These are phyloP conservation scores for Clistopyga incitator DNA, from an alignment of 2,888 invertebrate species.

Conservation along the genomic window DNA sequence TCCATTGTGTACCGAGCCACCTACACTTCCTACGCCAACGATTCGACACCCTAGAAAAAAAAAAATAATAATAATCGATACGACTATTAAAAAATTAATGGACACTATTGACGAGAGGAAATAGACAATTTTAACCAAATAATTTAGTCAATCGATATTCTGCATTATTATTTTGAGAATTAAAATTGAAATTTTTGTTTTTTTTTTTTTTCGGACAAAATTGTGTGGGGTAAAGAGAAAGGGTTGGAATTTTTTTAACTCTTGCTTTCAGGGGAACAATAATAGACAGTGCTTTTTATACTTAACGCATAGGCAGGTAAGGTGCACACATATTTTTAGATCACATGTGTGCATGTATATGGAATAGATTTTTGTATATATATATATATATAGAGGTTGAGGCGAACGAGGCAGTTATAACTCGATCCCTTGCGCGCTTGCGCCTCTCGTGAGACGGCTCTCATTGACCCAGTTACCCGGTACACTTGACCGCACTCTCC, in stretches of 20 bases:
- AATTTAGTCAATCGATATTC: no score
- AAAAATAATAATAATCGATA: not conserved
- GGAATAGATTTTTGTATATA: conserved; percentile 37
- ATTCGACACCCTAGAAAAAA: not conserved
- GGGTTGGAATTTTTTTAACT: not conserved
- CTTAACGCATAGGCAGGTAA: conserved; percentile 14
- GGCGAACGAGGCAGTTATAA: conserved; percentile 65
- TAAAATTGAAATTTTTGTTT: no score
- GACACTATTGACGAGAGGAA: not conserved
- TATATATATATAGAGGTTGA: conserved; percentile 51
- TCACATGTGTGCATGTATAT: conserved; percentile 4
- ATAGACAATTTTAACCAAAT: no score
- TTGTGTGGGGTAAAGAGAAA: not conserved
- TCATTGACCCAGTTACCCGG: conserved; percentile 84
- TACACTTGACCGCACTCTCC: conserved; percentile 84
- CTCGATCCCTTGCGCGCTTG: conserved; percentile 72
- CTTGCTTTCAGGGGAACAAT: conserved; percentile 17
- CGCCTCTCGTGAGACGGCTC: conserved; percentile 77
- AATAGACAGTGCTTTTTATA: conserved; percentile 26
- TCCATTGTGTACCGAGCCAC: not conserved
- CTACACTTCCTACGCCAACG: not conserved
- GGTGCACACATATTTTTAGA: conserved; percentile 3
- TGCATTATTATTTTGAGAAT: no score
- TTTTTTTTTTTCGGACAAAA: not conserved
- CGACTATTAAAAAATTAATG: not conserved